Evolutionary conservation across 2,113 vertebrate species (phyloP).

Genomic region (Fregetta grallaria): DNA sequence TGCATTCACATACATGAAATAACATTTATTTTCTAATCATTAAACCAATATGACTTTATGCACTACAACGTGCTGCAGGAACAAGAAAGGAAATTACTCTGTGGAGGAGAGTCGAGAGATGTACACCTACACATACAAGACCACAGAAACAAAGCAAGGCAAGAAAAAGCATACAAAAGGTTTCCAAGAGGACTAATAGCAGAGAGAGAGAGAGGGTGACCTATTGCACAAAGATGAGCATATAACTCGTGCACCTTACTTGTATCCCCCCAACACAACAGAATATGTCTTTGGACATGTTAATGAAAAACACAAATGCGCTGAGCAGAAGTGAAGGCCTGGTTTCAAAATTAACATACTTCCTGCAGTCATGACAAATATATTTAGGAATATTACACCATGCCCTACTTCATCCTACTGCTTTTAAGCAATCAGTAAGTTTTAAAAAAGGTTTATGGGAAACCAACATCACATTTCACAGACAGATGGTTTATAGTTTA

Average conservation of each 20-base stretch:
- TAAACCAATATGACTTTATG: not conserved
- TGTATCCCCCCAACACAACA: not conserved
- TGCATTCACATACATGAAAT: not conserved
- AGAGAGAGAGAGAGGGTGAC: not conserved
- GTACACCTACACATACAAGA: not conserved
- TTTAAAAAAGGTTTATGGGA: not conserved
- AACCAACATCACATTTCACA: not conserved
- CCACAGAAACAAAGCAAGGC: not conserved
- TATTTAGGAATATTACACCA: not conserved
- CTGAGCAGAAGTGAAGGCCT: not conserved
- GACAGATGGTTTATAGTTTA: conserved; percentile 8
- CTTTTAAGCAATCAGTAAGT: conserved; percentile 11
- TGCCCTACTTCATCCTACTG: not conserved
- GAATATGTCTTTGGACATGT: fast-evolving
- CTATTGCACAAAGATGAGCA: not conserved
- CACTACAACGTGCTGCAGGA: not conserved
- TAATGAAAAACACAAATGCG: not conserved
- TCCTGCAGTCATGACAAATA: not conserved
- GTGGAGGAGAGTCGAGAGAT: not conserved
- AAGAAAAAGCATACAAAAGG: not conserved
- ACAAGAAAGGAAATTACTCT: not conserved
- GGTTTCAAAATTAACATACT: not conserved
- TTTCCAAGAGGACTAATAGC: not conserved
- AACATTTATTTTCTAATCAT: not conserved
- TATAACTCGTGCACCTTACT: not conserved